phyloP scores from a whole-genome alignment of 2,113 vertebrate genomes.

The Corythoichthys haematopterus region DNA sequence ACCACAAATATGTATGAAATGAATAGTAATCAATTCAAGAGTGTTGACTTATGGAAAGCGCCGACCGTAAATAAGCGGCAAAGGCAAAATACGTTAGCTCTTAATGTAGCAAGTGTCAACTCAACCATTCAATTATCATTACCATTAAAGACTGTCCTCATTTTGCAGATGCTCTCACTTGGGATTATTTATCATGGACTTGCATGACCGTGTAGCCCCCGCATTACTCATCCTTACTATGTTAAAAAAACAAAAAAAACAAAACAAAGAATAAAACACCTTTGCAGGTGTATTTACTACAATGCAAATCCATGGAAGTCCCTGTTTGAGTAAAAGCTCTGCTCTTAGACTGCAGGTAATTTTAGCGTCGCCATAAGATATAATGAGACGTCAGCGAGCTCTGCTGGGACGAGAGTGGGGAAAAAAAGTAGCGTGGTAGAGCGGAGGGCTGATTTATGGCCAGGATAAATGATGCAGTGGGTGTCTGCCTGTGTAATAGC shows the following conservation, averaged over 20 bases:
- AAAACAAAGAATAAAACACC: conserved; percentile 28
- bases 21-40: background rate
- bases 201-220: conserved; percentile 29
- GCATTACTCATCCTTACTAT: conserved; percentile 39
- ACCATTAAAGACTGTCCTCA: conserved; percentile 49
- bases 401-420: conserved; percentile 63
- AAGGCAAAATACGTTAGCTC: conserved; percentile 25
- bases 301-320: conserved; percentile 33
- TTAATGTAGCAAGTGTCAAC: conserved; percentile 29
- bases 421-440: conserved; percentile 61
- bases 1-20: conserved; percentile 9
- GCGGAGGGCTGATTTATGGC: conserved; percentile 68
- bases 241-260: conserved; percentile 43
- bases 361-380: conserved; percentile 61
- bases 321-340: conserved; percentile 36
- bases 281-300: conserved; percentile 44
- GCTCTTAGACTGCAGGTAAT: conserved; percentile 60
- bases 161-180: conserved; percentile 44
- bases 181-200: conserved; percentile 39
- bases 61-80: conserved; percentile 4
- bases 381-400: conserved; percentile 67
- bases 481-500: conserved; percentile 67
- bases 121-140: conserved; percentile 47
- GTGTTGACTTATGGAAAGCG: conserved; percentile 2
- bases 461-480: conserved; percentile 69